Conservation (phyloP, 2,888 invertebrate genomes). For the Platypus cylindrus region DNA sequence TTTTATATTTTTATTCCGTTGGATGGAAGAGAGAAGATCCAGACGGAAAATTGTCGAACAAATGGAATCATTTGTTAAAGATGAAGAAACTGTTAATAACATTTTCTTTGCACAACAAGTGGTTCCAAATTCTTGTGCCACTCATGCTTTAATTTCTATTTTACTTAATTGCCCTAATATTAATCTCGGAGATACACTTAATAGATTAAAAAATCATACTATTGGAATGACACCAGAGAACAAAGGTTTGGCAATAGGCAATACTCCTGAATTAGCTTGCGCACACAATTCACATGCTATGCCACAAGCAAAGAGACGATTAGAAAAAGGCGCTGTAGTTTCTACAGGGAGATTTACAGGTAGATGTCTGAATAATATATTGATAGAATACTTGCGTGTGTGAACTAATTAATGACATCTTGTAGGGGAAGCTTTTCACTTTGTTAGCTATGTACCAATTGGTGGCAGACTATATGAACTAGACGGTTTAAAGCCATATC, state of each 20-base stretch:
- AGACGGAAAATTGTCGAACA: slow-evolving; percentile 83
- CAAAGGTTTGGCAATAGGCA: slow-evolving; percentile 94
- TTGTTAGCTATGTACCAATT: slow-evolving; percentile 95
- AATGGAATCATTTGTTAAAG: slow-evolving; percentile 84
- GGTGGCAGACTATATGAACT: slow-evolving; percentile 87
- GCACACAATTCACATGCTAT: slow-evolving; percentile 98
- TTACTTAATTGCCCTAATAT: slow-evolving; percentile 87
- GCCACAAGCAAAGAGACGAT: slow-evolving; percentile 71
- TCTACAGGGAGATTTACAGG: slow-evolving; percentile 25
- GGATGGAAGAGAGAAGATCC: slow-evolving; percentile 92
- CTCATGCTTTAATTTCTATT: slow-evolving; percentile 89
- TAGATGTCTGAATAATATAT: slow-evolving; percentile 14
- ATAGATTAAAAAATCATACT: slow-evolving; percentile 80
- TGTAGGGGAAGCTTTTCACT: slow-evolving; percentile 82
- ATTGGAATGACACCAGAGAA: slow-evolving; percentile 92
- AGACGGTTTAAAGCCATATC: slow-evolving; percentile 90
- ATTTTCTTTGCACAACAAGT: slow-evolving; percentile 98
- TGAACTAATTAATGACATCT: slow-evolving; percentile 22
- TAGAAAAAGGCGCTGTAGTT: slow-evolving; percentile 55
- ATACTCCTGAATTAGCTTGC: slow-evolving; percentile 88
- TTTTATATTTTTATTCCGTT: slow-evolving; percentile 92
- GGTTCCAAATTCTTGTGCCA: slow-evolving; percentile 94
- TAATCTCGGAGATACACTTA: slow-evolving; percentile 79
- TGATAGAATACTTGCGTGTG: slow-evolving; percentile 33
- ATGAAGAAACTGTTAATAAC: slow-evolving; percentile 84